These are phyloP conservation scores for Pterocles gutturalis DNA, from an alignment of 2,113 vertebrate genomes.

Conservation along the genomic window DNA sequence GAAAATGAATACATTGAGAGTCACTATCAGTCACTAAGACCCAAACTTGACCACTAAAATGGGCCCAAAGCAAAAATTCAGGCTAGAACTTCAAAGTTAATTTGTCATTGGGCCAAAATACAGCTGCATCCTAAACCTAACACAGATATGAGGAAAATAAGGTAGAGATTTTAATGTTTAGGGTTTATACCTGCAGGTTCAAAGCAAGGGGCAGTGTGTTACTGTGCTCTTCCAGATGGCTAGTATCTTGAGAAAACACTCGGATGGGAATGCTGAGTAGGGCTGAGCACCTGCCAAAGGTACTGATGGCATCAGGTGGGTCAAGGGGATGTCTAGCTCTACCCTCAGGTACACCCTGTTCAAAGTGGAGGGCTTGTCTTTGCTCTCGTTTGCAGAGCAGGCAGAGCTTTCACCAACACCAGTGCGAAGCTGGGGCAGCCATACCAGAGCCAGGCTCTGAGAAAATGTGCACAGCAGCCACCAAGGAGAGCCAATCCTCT, in stretches of 20 bases:
- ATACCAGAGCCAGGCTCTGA: neutral
- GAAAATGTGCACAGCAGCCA: neutral
- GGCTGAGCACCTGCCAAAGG: neutral
- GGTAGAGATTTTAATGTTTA: neutral
- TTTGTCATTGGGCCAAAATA: neutral
- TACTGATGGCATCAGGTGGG: neutral
- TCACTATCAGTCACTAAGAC: neutral
- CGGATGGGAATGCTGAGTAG: neutral
- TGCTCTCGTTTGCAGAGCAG: neutral
- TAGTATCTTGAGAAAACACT: neutral
- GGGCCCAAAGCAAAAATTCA: neutral
- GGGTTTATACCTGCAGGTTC: neutral
- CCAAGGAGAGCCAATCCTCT: neutral
- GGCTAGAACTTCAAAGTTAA: neutral
- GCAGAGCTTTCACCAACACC: neutral
- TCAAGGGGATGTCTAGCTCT: rapidly evolving
- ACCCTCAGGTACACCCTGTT: rapidly evolving
- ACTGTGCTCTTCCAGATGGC: neutral
- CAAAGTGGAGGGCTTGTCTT: neutral
- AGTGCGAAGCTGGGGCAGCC: neutral
- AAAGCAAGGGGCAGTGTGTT: neutral
- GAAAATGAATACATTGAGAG: neutral
- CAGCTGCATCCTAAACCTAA: neutral
- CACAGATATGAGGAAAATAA: neutral
- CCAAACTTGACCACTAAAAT: neutral